phyloP scores from a whole-genome alignment of 2,888 invertebrate species.

The Ochropleura plecta region DNA sequence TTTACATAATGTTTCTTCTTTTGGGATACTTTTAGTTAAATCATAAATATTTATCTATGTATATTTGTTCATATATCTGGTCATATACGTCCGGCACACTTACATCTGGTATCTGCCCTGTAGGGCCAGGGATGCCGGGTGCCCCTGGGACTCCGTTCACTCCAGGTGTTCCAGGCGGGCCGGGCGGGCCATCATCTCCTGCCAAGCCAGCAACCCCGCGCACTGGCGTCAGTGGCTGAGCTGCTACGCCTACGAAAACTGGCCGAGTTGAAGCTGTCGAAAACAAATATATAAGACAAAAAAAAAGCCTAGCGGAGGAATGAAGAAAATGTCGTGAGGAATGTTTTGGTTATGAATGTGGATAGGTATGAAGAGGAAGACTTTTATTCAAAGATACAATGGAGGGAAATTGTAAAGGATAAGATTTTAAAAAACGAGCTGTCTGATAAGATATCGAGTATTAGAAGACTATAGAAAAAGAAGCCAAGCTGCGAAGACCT shows the following conservation, averaged over 20 bases:
- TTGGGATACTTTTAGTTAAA: background rate
- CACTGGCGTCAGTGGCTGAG: conserved; percentile 76
- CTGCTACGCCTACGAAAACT: conserved; percentile 60
- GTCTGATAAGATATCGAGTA: too few species aligned
- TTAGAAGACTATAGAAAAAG: too few species aligned
- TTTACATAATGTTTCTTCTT: background rate
- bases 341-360: too few species aligned
- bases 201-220: conserved; percentile 88
- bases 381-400: too few species aligned
- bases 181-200: conserved; percentile 91
- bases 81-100: conserved; percentile 63
- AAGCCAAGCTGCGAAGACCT: too few species aligned
- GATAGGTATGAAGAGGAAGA: too few species aligned
- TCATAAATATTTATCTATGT: background rate
- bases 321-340: too few species aligned
- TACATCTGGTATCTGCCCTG: conserved; percentile 93
- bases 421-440: too few species aligned
- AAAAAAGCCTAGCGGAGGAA: background rate
- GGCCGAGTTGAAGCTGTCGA: conserved; percentile 68
- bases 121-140: conserved; percentile 92
- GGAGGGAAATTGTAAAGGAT: too few species aligned
- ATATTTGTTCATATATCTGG: background rate
- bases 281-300: background rate
- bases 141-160: conserved; percentile 92
- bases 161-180: conserved; percentile 91